A percentile compares a stretch with the other conserved stretches of the same genome.
Evolutionary conservation across 1,140 invertebrate genomes (phyloP).

Genomic region (Hycleus cichorii): DNA sequence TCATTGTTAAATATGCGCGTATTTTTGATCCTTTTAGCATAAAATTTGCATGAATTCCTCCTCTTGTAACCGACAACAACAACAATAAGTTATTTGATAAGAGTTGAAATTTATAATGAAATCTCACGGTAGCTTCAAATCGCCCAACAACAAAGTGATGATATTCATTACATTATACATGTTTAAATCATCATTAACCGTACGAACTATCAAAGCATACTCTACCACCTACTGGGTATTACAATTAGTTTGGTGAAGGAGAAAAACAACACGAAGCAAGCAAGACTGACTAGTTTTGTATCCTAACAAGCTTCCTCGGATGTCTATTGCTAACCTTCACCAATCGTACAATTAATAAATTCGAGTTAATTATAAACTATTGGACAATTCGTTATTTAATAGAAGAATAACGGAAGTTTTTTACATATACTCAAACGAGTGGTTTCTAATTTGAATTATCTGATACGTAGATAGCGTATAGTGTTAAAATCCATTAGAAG

Average conservation of each 20-base stretch:
- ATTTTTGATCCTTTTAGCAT: background rate
- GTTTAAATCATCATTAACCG: slow-evolving; percentile 15
- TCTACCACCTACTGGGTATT: slow-evolving; percentile 2
- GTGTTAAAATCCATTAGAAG: no score
- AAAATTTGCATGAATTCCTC: background rate
- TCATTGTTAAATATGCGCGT: background rate
- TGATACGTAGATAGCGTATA: no score
- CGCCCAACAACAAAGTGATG: slow-evolving; percentile 8
- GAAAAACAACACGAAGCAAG: no score
- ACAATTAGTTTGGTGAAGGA: slow-evolving; percentile 6
- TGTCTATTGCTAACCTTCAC: no score
- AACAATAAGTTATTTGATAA: background rate
- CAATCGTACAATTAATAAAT: no score
- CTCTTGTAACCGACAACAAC: background rate
- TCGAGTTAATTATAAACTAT: no score
- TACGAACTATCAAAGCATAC: background rate
- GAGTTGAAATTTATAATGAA: background rate
- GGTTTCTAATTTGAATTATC: no score
- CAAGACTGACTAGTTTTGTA: no score
- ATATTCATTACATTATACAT: slow-evolving; percentile 13
- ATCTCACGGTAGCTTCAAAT: slow-evolving; percentile 2
- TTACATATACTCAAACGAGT: no score
- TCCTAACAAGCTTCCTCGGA: no score
- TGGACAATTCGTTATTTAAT: no score
- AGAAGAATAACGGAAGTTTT: no score